Base-by-base conservation (phyloP, 1,140 invertebrate species). In the Penaeus chinensis region DNA sequence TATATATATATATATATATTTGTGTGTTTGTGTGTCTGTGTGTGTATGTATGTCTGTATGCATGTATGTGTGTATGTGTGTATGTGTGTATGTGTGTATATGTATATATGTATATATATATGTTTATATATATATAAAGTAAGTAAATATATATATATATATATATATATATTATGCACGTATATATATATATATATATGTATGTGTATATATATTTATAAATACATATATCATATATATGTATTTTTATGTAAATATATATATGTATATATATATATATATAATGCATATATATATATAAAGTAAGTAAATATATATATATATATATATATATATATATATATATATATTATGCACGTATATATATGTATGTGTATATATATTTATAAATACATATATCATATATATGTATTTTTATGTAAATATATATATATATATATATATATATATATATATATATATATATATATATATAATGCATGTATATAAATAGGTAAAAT, bases 361-460 rank as follows among this genome's bases (percentile, higher is more conserved):
- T 32, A 32, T 32, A 0, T 32, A 32, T 32, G 1, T 32, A 32
- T 32, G 1, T 32, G 2, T 32, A 32, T 32, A 32, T 32, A 32
- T 32, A 32, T 32, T 1, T 32, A 32, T 32, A 32, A 1, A 32
- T 32, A 32, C 2, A 32, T 32, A 32, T 32, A 32, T 32, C 2
- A 32, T 32, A 32, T 32, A 32, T 32, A 32, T 32, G 2, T 32
- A 32, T 32, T 1, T 32, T 32, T 32, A 32, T 32, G 2, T 32
- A 32, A 1, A 32, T 32, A 32, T 32, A 32, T 32, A 32, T 32
- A 32, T 32, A 32, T 69, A 20, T 69, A 69, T 69, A 69, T 69
- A 69, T 69, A 69, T 69, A 20, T 69, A 69, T 69, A 69, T 69
- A 69, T 69, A 69, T 69, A 20, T 20, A 69, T 69, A 69, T 69